Conservation (phyloP, 2,888 invertebrate species). For the Ornithoptera alexandrae region DNA sequence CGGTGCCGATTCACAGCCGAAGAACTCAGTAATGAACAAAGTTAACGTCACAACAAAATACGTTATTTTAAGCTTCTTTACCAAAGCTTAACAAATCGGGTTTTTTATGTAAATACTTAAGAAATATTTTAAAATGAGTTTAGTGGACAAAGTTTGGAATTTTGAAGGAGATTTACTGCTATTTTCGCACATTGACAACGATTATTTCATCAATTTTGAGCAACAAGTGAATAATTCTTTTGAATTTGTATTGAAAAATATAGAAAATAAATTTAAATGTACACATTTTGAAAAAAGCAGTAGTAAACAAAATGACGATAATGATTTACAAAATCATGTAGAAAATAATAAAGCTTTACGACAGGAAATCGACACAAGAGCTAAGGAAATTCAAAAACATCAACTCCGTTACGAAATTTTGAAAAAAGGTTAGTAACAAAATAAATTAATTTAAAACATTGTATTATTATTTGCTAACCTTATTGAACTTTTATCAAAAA, state of each 20-base stretch:
- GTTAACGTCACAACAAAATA: background rate
- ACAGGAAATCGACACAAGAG: constrained; percentile 53
- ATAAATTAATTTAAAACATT: too few species aligned
- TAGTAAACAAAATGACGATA: constrained; percentile 48
- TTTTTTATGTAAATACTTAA: background rate
- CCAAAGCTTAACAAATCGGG: too few species aligned
- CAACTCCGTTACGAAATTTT: constrained; percentile 56
- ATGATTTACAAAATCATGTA: constrained; percentile 50
- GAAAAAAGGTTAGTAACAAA: constrained; percentile 53
- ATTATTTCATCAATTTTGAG: constrained; percentile 44
- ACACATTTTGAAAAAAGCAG: constrained; percentile 40
- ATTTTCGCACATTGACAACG: constrained; percentile 38
- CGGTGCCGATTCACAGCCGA: too few species aligned
- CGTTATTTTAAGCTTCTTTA: constrained; percentile 1
- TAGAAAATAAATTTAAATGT: constrained; percentile 49
- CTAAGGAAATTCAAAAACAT: constrained; percentile 49
- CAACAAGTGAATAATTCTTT: constrained; percentile 38
- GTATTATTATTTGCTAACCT: too few species aligned
- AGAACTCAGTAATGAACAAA: too few species aligned
- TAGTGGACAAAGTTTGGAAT: constrained; percentile 52
- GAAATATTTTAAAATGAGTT: background rate
- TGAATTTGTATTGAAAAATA: constrained; percentile 42
- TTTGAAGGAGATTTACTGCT: constrained; percentile 40
- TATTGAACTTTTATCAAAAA: too few species aligned
- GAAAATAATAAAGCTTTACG: constrained; percentile 59